phyloP scores from a whole-genome alignment of 2,888 invertebrate species.

The Branchipolynoe longqiensis region DNA sequence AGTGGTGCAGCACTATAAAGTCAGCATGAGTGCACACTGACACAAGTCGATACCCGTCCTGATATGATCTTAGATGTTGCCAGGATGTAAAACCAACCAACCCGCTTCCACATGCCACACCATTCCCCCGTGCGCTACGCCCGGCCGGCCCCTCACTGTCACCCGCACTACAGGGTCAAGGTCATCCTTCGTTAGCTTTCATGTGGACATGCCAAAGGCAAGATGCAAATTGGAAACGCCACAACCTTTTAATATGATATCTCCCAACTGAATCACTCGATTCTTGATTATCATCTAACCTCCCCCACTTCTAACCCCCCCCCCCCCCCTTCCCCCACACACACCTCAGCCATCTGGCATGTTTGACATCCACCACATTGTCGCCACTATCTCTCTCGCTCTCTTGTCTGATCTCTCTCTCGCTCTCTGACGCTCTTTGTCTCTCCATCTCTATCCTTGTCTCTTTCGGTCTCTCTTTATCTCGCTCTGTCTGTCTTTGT shows the following conservation, averaged over 20 bases:
- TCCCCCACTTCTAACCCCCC: not conserved
- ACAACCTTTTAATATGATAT: conserved; percentile 38
- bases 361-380: not conserved
- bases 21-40: no score
- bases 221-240: conserved; percentile 17
- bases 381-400: not conserved
- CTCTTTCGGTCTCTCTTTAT: no score
- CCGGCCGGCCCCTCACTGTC: not conserved
- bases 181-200: conserved; percentile 36
- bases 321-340: not conserved
- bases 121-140: no score
- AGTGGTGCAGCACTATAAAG: no score
- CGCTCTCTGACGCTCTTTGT: no score
- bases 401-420: not conserved
- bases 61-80: no score
- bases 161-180: not conserved
- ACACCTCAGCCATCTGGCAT: not conserved
- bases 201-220: conserved; percentile 24
- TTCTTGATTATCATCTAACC: not conserved
- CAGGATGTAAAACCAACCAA: no score
- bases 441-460: no score
- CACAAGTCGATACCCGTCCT: no score
- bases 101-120: no score
- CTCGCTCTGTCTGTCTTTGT: no score
- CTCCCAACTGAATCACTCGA: not conserved